phyloP scores from a whole-genome alignment of 2,888 invertebrate genomes.

The Cryptocephalus moraei region DNA sequence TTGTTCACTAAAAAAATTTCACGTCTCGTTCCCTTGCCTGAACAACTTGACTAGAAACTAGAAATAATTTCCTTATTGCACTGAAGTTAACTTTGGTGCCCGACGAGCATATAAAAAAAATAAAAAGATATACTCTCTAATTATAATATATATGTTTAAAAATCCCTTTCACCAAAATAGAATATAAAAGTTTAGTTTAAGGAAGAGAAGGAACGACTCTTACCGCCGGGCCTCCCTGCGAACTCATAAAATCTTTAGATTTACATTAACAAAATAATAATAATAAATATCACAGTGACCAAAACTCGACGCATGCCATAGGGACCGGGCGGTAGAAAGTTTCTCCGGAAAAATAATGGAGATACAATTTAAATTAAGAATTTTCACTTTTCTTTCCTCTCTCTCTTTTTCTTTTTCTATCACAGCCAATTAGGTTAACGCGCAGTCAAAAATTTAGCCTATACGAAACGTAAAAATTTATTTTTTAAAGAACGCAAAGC shows the following conservation, averaged over 20 bases:
- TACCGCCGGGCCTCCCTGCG: background rate
- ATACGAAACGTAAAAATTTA: no score
- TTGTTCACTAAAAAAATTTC: no score
- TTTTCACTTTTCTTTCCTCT: no score
- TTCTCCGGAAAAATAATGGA: constrained; percentile 9
- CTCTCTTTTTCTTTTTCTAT: background rate
- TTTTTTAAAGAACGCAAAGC: no score
- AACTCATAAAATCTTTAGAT: constrained; percentile 24
- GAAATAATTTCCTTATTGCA: no score
- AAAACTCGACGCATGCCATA: constrained; percentile 11
- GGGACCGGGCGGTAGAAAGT: no score
- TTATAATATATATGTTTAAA: constrained; percentile 3
- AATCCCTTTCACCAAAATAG: constrained; percentile 29
- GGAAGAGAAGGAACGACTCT: background rate
- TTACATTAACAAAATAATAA: constrained; percentile 9
- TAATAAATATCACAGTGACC: constrained; percentile 32
- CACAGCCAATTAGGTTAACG: constrained; percentile 8
- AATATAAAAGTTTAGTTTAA: constrained; percentile 12
- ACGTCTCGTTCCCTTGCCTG: no score
- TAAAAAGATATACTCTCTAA: no score
- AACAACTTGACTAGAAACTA: no score
- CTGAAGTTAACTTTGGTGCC: no score
- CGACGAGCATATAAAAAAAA: no score
- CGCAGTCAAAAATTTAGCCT: no score
- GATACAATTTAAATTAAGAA: constrained; percentile 1